phyloP scores from a whole-genome alignment of 1,140 invertebrate genomes.

The Hycleus phaleratus region DNA sequence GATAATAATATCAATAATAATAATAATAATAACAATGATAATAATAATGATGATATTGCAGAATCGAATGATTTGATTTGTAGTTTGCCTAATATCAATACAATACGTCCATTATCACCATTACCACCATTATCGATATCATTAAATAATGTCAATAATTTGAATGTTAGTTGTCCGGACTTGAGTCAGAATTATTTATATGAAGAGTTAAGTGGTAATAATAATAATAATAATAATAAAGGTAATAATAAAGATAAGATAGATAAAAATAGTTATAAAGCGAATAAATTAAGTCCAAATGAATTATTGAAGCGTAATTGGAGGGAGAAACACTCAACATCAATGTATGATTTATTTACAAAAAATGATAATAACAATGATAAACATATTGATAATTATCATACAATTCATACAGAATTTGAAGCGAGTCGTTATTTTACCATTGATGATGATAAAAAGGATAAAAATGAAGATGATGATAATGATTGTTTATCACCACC shows the following conservation, averaged over 20 bases:
- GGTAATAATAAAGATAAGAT: not conserved
- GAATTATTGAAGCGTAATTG: constrained; percentile 24
- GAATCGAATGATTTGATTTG: not conserved
- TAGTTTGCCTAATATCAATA: constrained; percentile 6
- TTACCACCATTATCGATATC: constrained; percentile 1
- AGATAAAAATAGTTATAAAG: not conserved
- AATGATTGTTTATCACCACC: constrained; percentile 2
- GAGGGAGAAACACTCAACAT: constrained; percentile 26
- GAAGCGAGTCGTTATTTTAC: not conserved
- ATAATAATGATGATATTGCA: not conserved
- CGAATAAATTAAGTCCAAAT: constrained; percentile 19
- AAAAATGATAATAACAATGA: constrained; percentile 5
- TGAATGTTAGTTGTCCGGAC: constrained; percentile 32
- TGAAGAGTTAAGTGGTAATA: not conserved
- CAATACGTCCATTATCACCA: not conserved
- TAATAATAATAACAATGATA: constrained; percentile 27
- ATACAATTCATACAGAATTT: constrained; percentile 32
- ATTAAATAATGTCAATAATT: constrained; percentile 24
- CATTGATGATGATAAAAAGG: not conserved
- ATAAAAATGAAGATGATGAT: not conserved
- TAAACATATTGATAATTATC: constrained; percentile 24
- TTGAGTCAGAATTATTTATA: constrained; percentile 21
- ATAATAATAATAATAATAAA: not conserved
- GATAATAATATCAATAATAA: constrained; percentile 24
- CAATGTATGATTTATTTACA: constrained; percentile 32